A percentile compares a stretch with the other conserved stretches of the same genome.
These are phyloP conservation scores for Drosophila cardini DNA, from an alignment of 1,140 invertebrate species.

Conservation along the genomic window DNA sequence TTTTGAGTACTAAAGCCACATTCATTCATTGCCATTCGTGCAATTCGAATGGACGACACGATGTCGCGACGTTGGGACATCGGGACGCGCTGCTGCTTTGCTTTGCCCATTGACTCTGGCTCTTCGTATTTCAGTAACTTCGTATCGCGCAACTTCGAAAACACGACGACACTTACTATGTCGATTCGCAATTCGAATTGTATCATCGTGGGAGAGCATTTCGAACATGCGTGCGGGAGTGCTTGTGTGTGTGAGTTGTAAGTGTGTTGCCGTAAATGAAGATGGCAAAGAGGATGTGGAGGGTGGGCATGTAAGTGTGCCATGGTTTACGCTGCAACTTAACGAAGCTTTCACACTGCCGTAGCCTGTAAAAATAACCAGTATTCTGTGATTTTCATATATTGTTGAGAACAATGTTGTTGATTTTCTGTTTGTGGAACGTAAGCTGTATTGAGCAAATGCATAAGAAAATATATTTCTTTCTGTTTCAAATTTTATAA, in stretches of 20 bases:
- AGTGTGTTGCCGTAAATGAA: no score
- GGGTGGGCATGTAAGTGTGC: constrained; percentile 49
- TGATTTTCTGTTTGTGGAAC: constrained; percentile 28
- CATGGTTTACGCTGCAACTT: constrained; percentile 36
- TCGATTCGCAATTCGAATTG: constrained; percentile 24
- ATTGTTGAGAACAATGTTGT: neutral
- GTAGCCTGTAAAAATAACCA: constrained; percentile 13
- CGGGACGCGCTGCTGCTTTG: constrained; percentile 42
- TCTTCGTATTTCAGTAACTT: constrained; percentile 33
- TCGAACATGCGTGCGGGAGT: constrained; percentile 9
- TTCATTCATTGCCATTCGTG: constrained; percentile 73
- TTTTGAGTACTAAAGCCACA: constrained; percentile 82
- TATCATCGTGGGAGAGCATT: constrained; percentile 17
- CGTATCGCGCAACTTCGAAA: constrained; percentile 59
- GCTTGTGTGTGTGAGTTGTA: no score
- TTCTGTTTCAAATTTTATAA: no score
- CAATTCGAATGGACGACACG: constrained; percentile 37
- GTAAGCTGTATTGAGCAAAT: constrained; percentile 26
- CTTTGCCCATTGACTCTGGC: constrained; percentile 15
- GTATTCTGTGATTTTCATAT: constrained; percentile 10
- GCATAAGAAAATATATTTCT: no score
- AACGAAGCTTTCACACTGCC: constrained; percentile 36
- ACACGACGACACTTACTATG: constrained; percentile 33
- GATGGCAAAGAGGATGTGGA: neutral
- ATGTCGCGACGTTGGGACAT: no score